Conservation (phyloP, 2,888 invertebrate species). For the Polydrusus tereticollis region DNA sequence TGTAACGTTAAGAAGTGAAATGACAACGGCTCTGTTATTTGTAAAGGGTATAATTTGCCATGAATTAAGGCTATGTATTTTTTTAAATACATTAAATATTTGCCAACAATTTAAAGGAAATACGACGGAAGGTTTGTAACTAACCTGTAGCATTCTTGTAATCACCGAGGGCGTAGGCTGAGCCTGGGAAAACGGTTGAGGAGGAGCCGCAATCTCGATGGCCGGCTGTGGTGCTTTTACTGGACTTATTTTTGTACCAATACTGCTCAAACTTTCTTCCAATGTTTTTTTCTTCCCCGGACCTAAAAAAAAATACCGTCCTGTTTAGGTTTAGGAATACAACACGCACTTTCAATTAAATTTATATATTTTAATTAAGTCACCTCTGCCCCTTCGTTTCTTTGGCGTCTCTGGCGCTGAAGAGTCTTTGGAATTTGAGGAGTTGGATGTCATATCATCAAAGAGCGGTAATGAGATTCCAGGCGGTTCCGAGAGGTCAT, state of each 20-base stretch:
- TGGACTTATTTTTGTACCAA: constrained; percentile 58
- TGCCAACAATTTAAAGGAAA: not conserved
- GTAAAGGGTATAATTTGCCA: no score
- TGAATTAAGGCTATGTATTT: no score
- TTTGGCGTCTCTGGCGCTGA: constrained; percentile 59
- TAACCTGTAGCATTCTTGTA: constrained; percentile 72
- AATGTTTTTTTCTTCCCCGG: constrained; percentile 64
- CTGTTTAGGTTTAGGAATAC: no score
- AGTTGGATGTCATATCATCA: constrained; percentile 54
- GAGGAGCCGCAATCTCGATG: constrained; percentile 67
- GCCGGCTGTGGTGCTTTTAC: constrained; percentile 47
- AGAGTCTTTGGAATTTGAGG: constrained; percentile 54
- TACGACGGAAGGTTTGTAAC: not conserved
- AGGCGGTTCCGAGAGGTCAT: constrained; percentile 63
- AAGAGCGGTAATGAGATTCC: constrained; percentile 62
- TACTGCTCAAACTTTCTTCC: constrained; percentile 68
- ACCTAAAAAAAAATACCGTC: constrained; percentile 48
- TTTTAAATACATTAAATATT: no score
- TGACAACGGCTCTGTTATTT: no score
- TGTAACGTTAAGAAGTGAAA: no score
- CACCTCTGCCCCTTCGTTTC: constrained; percentile 65
- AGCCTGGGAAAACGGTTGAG: constrained; percentile 69
- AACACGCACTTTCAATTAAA: no score
- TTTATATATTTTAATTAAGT: not conserved
- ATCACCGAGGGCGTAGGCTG: constrained; percentile 72